Base-by-base conservation (phyloP, 2,113 vertebrate genomes). In the Lasiurus cinereus region DNA sequence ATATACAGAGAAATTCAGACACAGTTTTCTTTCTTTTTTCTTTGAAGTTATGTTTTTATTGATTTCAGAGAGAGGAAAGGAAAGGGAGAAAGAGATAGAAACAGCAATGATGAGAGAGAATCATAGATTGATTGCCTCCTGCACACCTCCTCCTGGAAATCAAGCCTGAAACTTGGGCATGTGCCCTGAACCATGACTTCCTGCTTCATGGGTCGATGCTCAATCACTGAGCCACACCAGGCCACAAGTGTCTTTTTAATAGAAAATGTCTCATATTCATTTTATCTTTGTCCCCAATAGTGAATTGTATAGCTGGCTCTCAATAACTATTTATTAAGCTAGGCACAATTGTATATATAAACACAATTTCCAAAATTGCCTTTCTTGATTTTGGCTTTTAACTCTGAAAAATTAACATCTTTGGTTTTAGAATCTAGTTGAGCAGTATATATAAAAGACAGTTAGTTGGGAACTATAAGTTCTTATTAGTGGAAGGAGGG, bases 271-370 rank as follows among this genome's bases (percentile, higher is more conserved):
- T 79, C 33, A 54, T 69, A 33, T 86, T 88, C 29, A 72, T 16
- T 91, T 82, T 50, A 29, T 88, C 4, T 88, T n/a, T 94, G 46
- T 83, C 39, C 12, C 66, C n/a, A 48, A 64, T 4, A 46, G 8
- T 48, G 36, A 77, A 31, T 46, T 78, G 43, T 39, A 72, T 12
- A 24, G 14, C 27, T 50, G 39, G 13, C 36, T 48, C 10, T 90
- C 22, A 70, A 22, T 84, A 27, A 72, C 8, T 90, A 67, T 76
- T 93, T 95, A 39, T 88, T 93, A 92, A 93, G n/a, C 16, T 80
- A 16, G n/a, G 5, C 3, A 54, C 4, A 64, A 33, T 80, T 66
- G 21, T 54, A 48, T 52, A 29, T 33, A 27, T 62, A 33, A 18
- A 84, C 87, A 93, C 36, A 54, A 50, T 33, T 74, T 74, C 54